Evolutionary conservation across 2,888 invertebrate species (phyloP).

Genomic region (Epinotia nisella): DNA sequence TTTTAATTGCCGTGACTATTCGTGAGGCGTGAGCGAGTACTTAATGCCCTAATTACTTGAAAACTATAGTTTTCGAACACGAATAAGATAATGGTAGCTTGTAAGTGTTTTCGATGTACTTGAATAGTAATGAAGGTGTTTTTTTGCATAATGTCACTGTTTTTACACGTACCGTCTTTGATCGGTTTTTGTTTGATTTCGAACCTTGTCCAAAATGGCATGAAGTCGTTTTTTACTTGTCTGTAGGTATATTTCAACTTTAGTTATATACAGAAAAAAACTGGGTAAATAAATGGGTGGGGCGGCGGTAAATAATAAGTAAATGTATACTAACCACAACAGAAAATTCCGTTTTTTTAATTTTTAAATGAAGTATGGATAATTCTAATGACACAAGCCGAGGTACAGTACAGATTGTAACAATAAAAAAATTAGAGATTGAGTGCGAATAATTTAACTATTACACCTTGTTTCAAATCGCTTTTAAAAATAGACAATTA

Average conservation of each 20-base stretch:
- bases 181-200: not conserved
- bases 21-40: conserved; percentile 54
- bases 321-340: not conserved
- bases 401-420: too few relatives aligned
- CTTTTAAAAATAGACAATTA: not conserved
- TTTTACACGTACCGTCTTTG: not conserved
- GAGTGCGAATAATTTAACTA: too few relatives aligned
- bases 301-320: not conserved
- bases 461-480: too few relatives aligned
- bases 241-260: not conserved
- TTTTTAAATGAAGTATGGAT: too few relatives aligned
- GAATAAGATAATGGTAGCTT: conserved; percentile 21
- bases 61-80: conserved; percentile 32
- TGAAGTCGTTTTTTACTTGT: not conserved
- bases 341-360: too few relatives aligned
- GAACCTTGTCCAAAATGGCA: conserved; percentile 13
- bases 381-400: too few relatives aligned
- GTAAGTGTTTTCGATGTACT: conserved; percentile 35
- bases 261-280: not conserved
- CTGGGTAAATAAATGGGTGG: conserved; percentile 1
- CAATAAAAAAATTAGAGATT: too few relatives aligned
- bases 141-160: conserved; percentile 19
- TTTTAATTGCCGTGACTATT: conserved; percentile 64
- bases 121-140: conserved; percentile 41
- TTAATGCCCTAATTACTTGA: conserved; percentile 40